These are phyloP conservation scores for Apis florea DNA, from an alignment of 1,140 invertebrate genomes.

Conservation along the genomic window DNA sequence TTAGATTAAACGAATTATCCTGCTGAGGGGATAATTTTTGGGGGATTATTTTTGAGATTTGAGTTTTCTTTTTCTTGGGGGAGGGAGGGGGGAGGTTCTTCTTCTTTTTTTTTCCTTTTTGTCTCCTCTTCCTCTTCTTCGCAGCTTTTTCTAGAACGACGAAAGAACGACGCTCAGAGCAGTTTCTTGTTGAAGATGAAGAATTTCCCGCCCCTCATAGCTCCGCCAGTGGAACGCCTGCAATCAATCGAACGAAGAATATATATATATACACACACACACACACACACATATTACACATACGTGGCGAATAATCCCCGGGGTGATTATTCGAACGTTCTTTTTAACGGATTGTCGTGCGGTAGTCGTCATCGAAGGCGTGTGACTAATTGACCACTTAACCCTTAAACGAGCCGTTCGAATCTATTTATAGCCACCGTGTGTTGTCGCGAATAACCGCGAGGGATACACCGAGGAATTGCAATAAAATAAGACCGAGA, in stretches of 20 bases:
- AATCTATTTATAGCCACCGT: neutral
- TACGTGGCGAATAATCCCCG: neutral
- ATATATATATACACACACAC: neutral
- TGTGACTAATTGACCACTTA: neutral
- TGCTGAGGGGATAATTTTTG: too few relatives aligned
- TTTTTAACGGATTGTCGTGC: neutral
- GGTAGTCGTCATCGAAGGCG: too few relatives aligned
- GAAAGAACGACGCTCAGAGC: constrained; percentile 40
- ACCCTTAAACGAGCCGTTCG: constrained; percentile 12
- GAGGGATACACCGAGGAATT: neutral
- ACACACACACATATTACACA: too few relatives aligned
- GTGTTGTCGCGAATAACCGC: neutral
- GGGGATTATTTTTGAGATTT: neutral
- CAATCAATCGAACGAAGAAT: constrained; percentile 47
- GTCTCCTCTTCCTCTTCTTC: neutral
- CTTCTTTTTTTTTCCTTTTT: neutral
- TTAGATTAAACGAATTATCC: too few relatives aligned
- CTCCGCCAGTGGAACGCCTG: constrained; percentile 35
- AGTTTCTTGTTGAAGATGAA: constrained; percentile 69
- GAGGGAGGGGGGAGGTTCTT: too few relatives aligned
- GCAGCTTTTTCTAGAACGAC: too few relatives aligned
- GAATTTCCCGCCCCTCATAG: constrained; percentile 66
- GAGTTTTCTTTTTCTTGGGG: neutral
- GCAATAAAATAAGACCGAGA: too few relatives aligned
- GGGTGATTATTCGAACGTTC: neutral